These are phyloP conservation scores for Synergus umbraculus DNA, from an alignment of 2,888 invertebrate genomes.

Conservation along the genomic window DNA sequence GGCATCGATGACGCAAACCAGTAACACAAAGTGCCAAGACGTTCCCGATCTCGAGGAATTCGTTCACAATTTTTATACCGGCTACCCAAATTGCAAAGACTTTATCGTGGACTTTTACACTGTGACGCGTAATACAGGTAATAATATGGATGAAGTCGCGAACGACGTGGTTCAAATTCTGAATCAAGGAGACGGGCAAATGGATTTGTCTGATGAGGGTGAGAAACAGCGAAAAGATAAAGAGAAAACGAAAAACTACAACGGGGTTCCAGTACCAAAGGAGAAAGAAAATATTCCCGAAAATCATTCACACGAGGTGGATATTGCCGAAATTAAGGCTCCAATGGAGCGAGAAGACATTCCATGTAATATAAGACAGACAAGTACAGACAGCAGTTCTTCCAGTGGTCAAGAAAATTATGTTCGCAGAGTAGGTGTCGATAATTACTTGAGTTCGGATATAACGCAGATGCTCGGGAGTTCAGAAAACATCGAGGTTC, in stretches of 20 bases:
- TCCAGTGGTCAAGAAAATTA: constrained; percentile 32
- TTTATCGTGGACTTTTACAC: constrained; percentile 79
- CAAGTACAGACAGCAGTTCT: constrained; percentile 31
- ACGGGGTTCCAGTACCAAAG: not conserved
- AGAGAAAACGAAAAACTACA: constrained; percentile 25
- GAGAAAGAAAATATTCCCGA: not conserved
- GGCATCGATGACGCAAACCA: constrained; percentile 59
- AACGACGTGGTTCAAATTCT: constrained; percentile 72
- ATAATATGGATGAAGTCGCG: constrained; percentile 75
- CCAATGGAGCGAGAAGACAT: constrained; percentile 2
- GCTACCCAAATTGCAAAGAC: constrained; percentile 84
- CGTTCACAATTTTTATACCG: constrained; percentile 85
- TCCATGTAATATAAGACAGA: constrained; percentile 4
- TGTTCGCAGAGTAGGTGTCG: not conserved
- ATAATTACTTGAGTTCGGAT: constrained; percentile 64
- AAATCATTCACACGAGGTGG: not conserved
- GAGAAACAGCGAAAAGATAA: constrained; percentile 33
- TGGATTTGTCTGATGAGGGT: constrained; percentile 21
- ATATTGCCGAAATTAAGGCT: constrained; percentile 10
- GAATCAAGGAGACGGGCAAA: constrained; percentile 57
- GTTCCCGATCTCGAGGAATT: constrained; percentile 83
- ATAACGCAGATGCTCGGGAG: constrained; percentile 66
- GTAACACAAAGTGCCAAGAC: constrained; percentile 64
- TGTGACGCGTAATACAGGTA: constrained; percentile 72
- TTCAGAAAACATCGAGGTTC: constrained; percentile 78